A percentile compares a stretch with the other conserved stretches of the same genome.
Evolutionary conservation across 2,113 vertebrate genomes (phyloP).

Genomic region (Podilymbus podiceps): DNA sequence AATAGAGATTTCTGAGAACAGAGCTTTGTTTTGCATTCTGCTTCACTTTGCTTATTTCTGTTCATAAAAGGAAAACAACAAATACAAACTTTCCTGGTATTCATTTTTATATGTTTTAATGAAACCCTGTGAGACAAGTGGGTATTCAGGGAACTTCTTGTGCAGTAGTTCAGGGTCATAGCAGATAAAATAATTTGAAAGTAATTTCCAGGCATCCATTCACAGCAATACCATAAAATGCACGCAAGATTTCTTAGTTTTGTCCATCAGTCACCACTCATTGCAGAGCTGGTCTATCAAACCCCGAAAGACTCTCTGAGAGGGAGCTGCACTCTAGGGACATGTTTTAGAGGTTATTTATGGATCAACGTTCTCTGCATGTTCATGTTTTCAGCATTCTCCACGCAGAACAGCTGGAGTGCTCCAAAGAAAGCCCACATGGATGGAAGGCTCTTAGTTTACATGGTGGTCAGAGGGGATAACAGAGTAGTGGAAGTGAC

Average conservation of each 20-base stretch:
- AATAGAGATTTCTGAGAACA: background rate
- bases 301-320: background rate
- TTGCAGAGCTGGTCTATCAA: rapidly evolving
- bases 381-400: background rate
- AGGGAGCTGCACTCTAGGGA: background rate
- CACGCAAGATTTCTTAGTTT: background rate
- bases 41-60: background rate
- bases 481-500: background rate
- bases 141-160: background rate
- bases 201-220: background rate
- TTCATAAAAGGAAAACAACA: background rate
- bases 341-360: background rate
- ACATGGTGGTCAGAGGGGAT: background rate
- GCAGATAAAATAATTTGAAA: background rate
- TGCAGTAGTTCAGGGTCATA: background rate
- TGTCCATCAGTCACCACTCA: background rate
- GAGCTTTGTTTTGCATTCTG: background rate
- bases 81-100: background rate
- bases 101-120: background rate
- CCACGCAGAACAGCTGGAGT: background rate
- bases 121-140: background rate
- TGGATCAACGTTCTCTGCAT: rapidly evolving
- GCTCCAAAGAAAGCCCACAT: background rate
- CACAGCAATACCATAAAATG: background rate
- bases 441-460: background rate